These are phyloP conservation scores for Syngnathus scovelli DNA, from an alignment of 2,113 vertebrate species.

Conservation along the genomic window DNA sequence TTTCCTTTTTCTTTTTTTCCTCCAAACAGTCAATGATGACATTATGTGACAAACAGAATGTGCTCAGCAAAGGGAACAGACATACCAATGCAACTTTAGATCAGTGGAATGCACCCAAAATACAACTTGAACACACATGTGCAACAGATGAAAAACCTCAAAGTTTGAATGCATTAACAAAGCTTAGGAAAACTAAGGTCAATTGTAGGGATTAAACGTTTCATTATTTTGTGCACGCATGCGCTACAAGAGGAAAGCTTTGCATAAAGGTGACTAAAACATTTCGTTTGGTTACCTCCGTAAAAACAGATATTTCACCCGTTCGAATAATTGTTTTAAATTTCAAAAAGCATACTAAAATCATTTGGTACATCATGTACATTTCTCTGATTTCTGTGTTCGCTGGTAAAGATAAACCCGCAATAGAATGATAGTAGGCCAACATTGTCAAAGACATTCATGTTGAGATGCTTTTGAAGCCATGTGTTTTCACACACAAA, in stretches of 20 bases:
- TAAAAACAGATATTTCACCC: not conserved
- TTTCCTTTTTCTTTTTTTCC: constrained; percentile 49
- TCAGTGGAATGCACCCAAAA: not conserved
- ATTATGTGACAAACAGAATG: constrained; percentile 66
- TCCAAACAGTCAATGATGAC: constrained; percentile 72
- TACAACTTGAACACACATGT: not conserved
- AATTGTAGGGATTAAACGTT: not conserved
- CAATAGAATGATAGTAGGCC: not conserved
- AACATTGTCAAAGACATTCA: not conserved
- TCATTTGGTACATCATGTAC: not conserved
- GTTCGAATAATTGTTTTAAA: not conserved
- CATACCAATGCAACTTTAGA: constrained; percentile 6
- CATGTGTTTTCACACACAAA: not conserved
- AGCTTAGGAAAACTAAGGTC: constrained; percentile 2
- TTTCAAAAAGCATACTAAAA: not conserved
- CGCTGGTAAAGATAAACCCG: no score
- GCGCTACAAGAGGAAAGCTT: not conserved
- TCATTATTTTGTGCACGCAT: not conserved
- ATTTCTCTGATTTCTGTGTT: no score
- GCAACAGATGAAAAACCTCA: not conserved
- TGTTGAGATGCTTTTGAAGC: not conserved
- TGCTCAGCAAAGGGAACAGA: constrained; percentile 30
- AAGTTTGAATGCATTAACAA: not conserved
- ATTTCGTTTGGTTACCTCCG: not conserved
- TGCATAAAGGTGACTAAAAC: not conserved